Base-by-base conservation (phyloP, 2,888 invertebrate genomes). In the Sphaeridia pumilis region DNA sequence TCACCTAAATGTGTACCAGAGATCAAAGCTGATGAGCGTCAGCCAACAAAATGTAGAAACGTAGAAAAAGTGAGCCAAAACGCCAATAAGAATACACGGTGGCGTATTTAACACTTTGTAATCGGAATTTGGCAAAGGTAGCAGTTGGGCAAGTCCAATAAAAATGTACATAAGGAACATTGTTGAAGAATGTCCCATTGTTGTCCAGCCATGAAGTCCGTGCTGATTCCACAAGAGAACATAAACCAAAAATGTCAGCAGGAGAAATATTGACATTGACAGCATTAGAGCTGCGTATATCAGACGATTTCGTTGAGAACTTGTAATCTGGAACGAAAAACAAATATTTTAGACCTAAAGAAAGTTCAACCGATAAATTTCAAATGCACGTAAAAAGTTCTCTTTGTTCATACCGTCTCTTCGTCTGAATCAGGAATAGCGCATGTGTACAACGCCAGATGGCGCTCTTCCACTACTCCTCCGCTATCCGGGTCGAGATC, bases 1-100 rank as follows among this genome's bases (percentile, higher is more conserved):
- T 52, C 17, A 63, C 63, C 56, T 60, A 52, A 62, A 62, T 47
- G 60, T 60, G 7, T 49, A 58, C 51, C 58, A 62, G 20, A 62
- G 49, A 47, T 62, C 60, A 46, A 59, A 58, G 17, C 57, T 55
- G 31, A 62, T 59, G 10, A 62, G 55, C 3, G 58, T 56, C 21
- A 62, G 43, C 60, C 62, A 60, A 41, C 51, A 57, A 34, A 59
- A 62, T 4, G 58, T 53, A 0, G 60, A 45, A 21, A 62, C 42
- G 31, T 54, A 54, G 38, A 58, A 60, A 27, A 47, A 60, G 38
- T 63, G 63, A 26, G 60, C 54, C 12, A 58, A 49, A 4, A 61
- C 50, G 2, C 53, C 60, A 54, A 36, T 41, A 45, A 46, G n/a
- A 14, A 41, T 28, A 25, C 52, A 52, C 3, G 28, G 5, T 14